Conservation (phyloP, 2,797 vertebrate species). For the Martes flavigula region DNA sequence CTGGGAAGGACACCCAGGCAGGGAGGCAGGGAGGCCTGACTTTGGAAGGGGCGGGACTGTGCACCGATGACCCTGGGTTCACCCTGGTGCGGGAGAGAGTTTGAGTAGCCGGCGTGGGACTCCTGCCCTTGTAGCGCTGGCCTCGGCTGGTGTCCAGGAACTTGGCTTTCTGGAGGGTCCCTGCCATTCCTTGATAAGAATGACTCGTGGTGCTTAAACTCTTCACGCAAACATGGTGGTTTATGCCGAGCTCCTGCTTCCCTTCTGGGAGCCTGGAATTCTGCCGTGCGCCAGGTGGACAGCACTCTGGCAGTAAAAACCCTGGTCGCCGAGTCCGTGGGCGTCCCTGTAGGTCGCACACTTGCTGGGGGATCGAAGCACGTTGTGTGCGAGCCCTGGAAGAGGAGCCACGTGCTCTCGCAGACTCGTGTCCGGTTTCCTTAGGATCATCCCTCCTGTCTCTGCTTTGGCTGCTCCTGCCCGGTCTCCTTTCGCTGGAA, state of each 20-base stretch:
- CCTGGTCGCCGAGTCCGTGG: neutral
- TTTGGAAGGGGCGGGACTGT: accelerated
- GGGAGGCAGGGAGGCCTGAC: neutral
- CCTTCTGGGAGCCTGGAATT: neutral
- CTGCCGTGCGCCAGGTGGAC: neutral
- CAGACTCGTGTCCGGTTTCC: neutral
- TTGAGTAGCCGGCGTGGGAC: neutral
- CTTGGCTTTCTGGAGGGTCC: neutral
- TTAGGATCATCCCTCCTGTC: neutral
- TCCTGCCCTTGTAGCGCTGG: neutral
- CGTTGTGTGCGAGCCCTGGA: accelerated
- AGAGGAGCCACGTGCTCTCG: neutral
- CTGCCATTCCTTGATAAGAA: neutral
- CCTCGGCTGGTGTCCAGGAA: neutral
- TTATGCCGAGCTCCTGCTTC: neutral
- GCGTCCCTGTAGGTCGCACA: neutral
- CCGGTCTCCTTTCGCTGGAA: neutral
- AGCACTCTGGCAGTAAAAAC: neutral
- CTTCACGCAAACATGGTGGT: accelerated
- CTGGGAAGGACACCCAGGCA: neutral
- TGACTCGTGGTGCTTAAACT: accelerated
- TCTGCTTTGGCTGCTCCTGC: neutral
- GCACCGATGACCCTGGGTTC: accelerated
- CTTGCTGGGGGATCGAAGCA: neutral
- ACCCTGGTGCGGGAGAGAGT: neutral